A percentile compares a stretch with the other conserved stretches of the same genome.
Conservation (phyloP, 1,140 invertebrate genomes). For the Lycorma delicatula region DNA sequence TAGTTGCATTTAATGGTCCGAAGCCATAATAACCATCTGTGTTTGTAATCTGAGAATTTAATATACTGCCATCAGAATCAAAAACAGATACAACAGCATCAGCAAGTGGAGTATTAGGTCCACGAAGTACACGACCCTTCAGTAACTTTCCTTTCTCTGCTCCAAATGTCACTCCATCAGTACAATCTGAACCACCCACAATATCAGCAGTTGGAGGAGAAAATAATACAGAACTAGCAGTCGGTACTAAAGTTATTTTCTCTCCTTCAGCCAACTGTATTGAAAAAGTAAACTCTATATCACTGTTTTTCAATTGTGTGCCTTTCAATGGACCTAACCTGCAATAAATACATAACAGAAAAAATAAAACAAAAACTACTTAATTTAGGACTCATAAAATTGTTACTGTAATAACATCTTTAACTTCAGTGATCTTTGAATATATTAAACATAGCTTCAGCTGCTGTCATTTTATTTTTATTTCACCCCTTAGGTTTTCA, state of each 20-base stretch:
- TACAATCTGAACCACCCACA: conserved; percentile 60
- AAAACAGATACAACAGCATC: conserved; percentile 53
- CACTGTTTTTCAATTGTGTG: conserved; percentile 5
- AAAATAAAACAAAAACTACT: no score
- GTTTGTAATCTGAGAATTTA: conserved; percentile 42
- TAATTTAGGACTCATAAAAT: no score
- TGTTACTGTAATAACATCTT: no score
- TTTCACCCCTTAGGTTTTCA: no score
- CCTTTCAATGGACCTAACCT: conserved; percentile 37
- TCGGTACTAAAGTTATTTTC: conserved; percentile 49
- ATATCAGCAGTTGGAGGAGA: conserved; percentile 52
- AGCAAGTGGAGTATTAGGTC: conserved; percentile 51
- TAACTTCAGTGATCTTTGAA: no score
- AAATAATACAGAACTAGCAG: conserved; percentile 62
- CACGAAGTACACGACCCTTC: conserved; percentile 34
- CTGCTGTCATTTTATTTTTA: no score
- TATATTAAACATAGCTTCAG: no score
- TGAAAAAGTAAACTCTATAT: conserved; percentile 34
- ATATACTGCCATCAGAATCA: conserved; percentile 37
- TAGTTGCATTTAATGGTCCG: conserved; percentile 59
- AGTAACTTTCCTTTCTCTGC: conserved; percentile 48
- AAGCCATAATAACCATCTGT: conserved; percentile 66
- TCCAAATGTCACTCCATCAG: conserved; percentile 45
- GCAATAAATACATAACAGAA: no score
- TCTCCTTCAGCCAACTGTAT: conserved; percentile 46